Evolutionary conservation across 2,888 invertebrate species (phyloP), one percentile per base, ranked within the genome.

Genomic region (Nymphalis polychloros): DNA sequence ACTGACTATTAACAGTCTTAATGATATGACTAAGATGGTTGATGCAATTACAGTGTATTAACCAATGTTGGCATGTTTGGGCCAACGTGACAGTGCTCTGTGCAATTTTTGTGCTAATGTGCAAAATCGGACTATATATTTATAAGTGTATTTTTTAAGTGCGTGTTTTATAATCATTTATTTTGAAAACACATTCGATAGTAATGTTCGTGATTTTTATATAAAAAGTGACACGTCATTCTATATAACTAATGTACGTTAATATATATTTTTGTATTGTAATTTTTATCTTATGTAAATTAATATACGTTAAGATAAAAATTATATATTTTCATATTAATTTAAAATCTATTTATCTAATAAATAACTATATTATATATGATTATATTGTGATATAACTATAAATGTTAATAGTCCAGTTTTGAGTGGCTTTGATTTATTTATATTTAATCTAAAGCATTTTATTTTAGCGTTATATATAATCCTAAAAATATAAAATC

Each of bases 361-460:
- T 49, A 61, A 16, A 17, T 31, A 27, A 47, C 41, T 13, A 27
- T 66, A 66, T 47, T 52, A 16, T 23, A 27, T 23, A 31, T 55
- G 10, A 7, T 8, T 50, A 50, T 52, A 46, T 31, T n/a, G 59
- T 61, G 60, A 53, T 31, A 60, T 13, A 61, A 31, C 31, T 61
- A 60, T 53, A 61, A 53, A 52, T 35, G 47, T 46, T 4, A 35
- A 20, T 59, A 52, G 27, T 53, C 67, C 62, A 62, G 62, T 67
- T 67, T 57, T 67, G 60, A 8, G 55, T 67, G 67, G 67, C n/a
- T 55, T 67, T 65, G 19, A 41, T 19, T 13, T 27, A 35, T 19
- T 55, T 57, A 1, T 41, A 4, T 41, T 41, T 41, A 41, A 31
- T 60, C 60, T 60, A 60, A 55, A 57, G 61, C 61, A n/a, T 61